These are phyloP conservation scores for Plectropomus leopardus DNA, from an alignment of 2,113 vertebrate species.

Conservation along the genomic window DNA sequence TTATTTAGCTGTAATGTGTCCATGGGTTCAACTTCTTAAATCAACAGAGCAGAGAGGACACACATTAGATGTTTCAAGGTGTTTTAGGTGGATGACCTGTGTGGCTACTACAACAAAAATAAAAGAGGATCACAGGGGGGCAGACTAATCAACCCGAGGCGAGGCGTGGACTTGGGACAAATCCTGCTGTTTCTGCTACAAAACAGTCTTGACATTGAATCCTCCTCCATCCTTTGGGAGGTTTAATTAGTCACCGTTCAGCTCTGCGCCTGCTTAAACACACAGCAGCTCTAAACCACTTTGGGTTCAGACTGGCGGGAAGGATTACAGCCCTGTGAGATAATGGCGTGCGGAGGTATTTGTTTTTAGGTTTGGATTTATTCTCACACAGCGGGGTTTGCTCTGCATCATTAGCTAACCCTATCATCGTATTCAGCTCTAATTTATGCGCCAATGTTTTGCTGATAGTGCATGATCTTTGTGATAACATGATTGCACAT, in stretches of 20 bases:
- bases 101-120: neutral
- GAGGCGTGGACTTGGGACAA: neutral
- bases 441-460: neutral
- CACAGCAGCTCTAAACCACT: constrained; percentile 18
- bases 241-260: constrained; percentile 36
- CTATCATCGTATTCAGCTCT: constrained; percentile 1
- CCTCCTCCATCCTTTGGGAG: constrained; percentile 8
- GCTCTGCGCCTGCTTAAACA: constrained; percentile 5
- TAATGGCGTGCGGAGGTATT: neutral
- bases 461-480: constrained; percentile 4
- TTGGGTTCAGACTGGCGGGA: constrained; percentile 14
- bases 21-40: neutral
- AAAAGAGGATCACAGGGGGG: constrained; percentile 21
- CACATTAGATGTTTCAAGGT: too few relatives aligned
- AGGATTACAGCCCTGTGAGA: neutral
- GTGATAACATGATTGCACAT: neutral
- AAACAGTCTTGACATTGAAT: constrained; percentile 4
- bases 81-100: neutral
- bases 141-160: neutral
- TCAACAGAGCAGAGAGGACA: neutral
- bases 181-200: neutral
- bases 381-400: too few relatives aligned
- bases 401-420: constrained; percentile 3
- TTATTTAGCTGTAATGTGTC: neutral
- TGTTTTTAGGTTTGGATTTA: neutral